Base-by-base conservation (phyloP, 2,797 vertebrate genomes). In the Oryzias dopingdopingensis region DNA sequence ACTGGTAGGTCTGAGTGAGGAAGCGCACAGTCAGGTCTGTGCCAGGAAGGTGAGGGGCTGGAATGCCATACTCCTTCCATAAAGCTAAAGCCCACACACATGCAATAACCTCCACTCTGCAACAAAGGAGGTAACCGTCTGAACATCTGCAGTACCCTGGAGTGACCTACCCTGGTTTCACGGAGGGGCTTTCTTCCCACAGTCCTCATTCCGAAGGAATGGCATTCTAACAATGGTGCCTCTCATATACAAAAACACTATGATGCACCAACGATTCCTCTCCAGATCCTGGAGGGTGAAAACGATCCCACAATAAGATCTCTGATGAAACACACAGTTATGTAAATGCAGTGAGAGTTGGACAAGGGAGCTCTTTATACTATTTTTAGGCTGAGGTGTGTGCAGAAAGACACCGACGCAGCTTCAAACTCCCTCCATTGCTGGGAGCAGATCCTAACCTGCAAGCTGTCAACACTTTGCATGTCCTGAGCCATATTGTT, bases 11-110 rank as follows among this genome's bases (percentile, higher is more conserved):
- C 76, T 47, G 65, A 79, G 72, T 6, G 20, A 72, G 83, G 82
- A 82, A 88, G 77, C 76, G 84, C 84, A 75, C 56, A 57, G 77
- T 77, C 67, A 77, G 69, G 51, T 63, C 56, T 55, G 67, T 81
- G 75, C 84, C 81, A 85, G 77, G 60, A 77, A 77, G 71, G 78
- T 65, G 63, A 74, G 67, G 56, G 52, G 64, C 74, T 79, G 67
- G 74, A 80, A 81, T 67, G 70, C 72, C 70, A 65, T 52, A 77
- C 59, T 62, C 40, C 50, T 46, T 60, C 70, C 76, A 59, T 72
- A 70, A 68, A 66, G 62, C 72, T 41, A 61, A 84, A 65, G 75
- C 49, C 62, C 55, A 54, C 47, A 62, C 23, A 52, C 61, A 18
- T 44, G 49, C 59, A 57, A 54, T 56, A 42, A n/a, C 62, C 54